Percentiles rank a stretch among this genome's conserved stretches.
phyloP scores from a whole-genome alignment of 2,888 invertebrate genomes.

The Mesochorus sp. region DNA sequence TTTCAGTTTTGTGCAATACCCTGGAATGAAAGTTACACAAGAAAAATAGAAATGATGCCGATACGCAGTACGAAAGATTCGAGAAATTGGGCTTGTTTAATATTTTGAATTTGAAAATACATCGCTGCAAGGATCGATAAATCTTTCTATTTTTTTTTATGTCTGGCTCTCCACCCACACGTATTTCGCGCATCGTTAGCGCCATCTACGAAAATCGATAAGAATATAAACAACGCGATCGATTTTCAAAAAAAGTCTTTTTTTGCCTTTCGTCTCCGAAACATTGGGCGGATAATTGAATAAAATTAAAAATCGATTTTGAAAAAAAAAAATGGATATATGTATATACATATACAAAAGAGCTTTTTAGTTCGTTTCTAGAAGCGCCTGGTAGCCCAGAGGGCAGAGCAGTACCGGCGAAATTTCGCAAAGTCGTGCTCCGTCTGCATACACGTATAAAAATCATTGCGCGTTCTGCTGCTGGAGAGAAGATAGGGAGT shows the following conservation, averaged over 20 bases:
- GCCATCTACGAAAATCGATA: too few species aligned
- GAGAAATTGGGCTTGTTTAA: too few species aligned
- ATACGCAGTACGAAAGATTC: too few species aligned
- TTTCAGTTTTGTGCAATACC: too few species aligned
- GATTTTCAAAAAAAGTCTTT: too few species aligned
- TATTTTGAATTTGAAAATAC: background rate
- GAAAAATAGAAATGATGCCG: background rate
- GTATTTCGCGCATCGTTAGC: conserved; percentile 24
- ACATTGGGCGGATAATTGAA: too few species aligned
- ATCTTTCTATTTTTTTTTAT: background rate
- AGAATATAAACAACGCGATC: too few species aligned
- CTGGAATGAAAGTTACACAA: too few species aligned
- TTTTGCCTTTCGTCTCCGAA: too few species aligned
- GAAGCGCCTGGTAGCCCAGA: background rate
- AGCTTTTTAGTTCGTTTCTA: conserved; percentile 15
- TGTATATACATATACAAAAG: too few species aligned
- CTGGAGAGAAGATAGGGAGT: conserved; percentile 36
- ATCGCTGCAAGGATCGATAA: conserved; percentile 1
- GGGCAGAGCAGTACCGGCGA: conserved; percentile 13
- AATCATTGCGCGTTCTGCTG: background rate
- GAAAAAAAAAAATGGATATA: too few species aligned
- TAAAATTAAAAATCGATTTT: background rate
- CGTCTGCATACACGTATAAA: background rate
- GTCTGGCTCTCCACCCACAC: background rate
- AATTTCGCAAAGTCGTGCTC: conserved; percentile 2